Conservation (phyloP, 1,140 invertebrate species). For the Sminthurides bifidus region DNA sequence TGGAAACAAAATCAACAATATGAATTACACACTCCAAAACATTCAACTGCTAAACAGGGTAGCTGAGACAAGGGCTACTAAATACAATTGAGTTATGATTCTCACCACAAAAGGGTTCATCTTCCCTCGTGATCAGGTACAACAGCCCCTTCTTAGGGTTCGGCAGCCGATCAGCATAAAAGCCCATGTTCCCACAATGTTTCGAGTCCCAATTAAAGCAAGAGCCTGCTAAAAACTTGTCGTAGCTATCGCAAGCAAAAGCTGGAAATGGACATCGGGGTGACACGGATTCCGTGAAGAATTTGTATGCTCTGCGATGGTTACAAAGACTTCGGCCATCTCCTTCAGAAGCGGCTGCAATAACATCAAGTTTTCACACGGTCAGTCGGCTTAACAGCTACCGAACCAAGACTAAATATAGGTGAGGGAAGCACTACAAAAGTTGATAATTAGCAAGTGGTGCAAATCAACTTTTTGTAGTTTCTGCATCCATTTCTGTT, state of each 20-base stretch:
- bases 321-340: constrained; percentile 82
- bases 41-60: constrained; percentile 1
- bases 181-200: constrained; percentile 82
- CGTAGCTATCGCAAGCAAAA: constrained; percentile 72
- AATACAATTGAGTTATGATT: background rate
- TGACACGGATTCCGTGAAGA: constrained; percentile 85
- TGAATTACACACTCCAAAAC: too few species aligned
- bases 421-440: too few species aligned
- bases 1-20: background rate
- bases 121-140: constrained; percentile 74
- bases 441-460: too few species aligned
- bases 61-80: background rate
- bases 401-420: too few species aligned
- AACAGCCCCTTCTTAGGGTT: constrained; percentile 60
- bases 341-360: constrained; percentile 40
- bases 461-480: too few species aligned
- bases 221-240: constrained; percentile 63
- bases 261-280: constrained; percentile 78
- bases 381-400: too few species aligned
- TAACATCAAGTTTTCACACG: background rate
- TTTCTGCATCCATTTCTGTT: too few species aligned
- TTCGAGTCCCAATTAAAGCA: constrained; percentile 54
- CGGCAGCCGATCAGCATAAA: constrained; percentile 68
- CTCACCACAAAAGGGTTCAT: constrained; percentile 79
- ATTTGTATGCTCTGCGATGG: constrained; percentile 79